phyloP scores from a whole-genome alignment of 1,140 invertebrate genomes.

The Theocolax elegans region DNA sequence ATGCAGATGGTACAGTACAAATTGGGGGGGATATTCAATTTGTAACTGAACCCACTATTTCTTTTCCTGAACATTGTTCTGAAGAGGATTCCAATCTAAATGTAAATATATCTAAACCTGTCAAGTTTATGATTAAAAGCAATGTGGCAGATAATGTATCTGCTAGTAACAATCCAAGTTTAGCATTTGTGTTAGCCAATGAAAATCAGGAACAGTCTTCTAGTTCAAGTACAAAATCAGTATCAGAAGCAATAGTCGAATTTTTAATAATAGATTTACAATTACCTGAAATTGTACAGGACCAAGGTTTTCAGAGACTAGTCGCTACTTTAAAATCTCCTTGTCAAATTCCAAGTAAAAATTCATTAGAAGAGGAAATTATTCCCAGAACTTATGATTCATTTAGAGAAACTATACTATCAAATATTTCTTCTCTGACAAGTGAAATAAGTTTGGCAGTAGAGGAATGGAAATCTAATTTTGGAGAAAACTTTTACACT shows the following conservation, averaged over 20 bases:
- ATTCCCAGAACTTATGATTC: slow-evolving; percentile 67
- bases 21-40: slow-evolving; percentile 66
- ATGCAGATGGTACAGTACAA: slow-evolving; percentile 65
- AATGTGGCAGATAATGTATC: slow-evolving; percentile 17
- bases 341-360: slow-evolving; percentile 69
- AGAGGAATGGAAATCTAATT: slow-evolving; percentile 68
- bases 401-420: slow-evolving; percentile 59
- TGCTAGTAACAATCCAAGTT: slow-evolving; percentile 48
- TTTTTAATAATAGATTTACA: slow-evolving; percentile 68
- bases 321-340: slow-evolving; percentile 67
- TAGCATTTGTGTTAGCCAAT: slow-evolving; percentile 55
- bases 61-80: slow-evolving; percentile 49
- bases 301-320: slow-evolving; percentile 67
- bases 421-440: slow-evolving; percentile 52
- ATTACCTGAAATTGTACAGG: slow-evolving; percentile 67
- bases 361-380: slow-evolving; percentile 67
- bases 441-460: slow-evolving; percentile 64
- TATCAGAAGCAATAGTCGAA: slow-evolving; percentile 66
- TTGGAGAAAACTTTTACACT: slow-evolving; percentile 63
- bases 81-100: slow-evolving; percentile 59
- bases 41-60: slow-evolving; percentile 62
- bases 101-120: slow-evolving; percentile 50
- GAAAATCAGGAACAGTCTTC: slow-evolving; percentile 51
- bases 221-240: slow-evolving; percentile 52
- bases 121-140: slow-evolving; percentile 61